A percentile compares a stretch with the other conserved stretches of the same genome.
phyloP scores from a whole-genome alignment of 2,888 invertebrate species.

The Meteorus cinctellus region DNA sequence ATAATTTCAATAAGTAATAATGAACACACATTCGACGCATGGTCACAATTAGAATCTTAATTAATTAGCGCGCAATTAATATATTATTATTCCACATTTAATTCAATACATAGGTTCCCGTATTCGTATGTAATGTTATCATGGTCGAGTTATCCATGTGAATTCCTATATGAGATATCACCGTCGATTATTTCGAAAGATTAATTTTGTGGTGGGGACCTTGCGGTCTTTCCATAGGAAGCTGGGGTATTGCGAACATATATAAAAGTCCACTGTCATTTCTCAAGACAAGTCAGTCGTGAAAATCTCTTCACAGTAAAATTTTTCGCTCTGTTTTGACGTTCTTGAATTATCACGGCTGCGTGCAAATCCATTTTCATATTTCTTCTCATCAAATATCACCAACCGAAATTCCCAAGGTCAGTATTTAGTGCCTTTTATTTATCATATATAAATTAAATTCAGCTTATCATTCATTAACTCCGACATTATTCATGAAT shows the following conservation, averaged over 20 bases:
- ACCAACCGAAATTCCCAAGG: constrained; percentile 9
- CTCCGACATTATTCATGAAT: neutral
- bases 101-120: neutral
- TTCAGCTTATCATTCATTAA: neutral
- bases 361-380: neutral
- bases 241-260: constrained; percentile 31
- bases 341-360: neutral
- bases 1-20: neutral
- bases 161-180: neutral
- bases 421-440: constrained; percentile 8
- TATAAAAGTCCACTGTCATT: constrained; percentile 43
- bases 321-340: neutral
- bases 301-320: constrained; percentile 10
- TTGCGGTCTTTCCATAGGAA: constrained; percentile 46
- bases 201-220: constrained; percentile 42
- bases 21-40: neutral
- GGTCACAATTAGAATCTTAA: neutral
- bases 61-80: neutral
- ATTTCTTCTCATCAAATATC: neutral
- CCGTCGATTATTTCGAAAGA: neutral
- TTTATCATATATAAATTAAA: neutral
- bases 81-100: neutral
- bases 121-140: neutral
- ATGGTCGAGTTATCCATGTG: constrained; percentile 4
- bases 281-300: constrained; percentile 13